Percentiles rank a stretch among this genome's conserved stretches.
Evolutionary conservation across 1,140 invertebrate genomes (phyloP).

Genomic region (Thaumatotibia leucotreta): DNA sequence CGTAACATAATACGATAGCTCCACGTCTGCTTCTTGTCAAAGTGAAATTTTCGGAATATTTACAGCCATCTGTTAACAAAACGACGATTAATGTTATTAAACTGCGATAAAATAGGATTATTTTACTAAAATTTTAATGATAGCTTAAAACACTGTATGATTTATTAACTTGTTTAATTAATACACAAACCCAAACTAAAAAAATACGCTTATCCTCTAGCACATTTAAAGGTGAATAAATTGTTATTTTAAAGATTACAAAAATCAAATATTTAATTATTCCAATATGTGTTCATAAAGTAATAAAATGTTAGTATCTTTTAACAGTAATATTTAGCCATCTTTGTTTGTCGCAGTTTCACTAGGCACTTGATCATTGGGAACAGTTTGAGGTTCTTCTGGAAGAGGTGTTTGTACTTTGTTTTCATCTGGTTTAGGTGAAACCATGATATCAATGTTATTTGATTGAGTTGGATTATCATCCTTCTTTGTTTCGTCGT

Average conservation of each 20-base stretch:
- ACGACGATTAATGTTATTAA: background rate
- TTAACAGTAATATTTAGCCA: background rate
- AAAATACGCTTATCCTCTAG: background rate
- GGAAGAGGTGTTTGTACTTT: background rate
- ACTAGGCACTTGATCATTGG: background rate
- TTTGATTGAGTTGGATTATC: background rate
- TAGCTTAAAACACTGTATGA: background rate
- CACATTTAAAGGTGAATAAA: background rate
- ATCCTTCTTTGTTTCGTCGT: background rate
- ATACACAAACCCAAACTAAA: background rate
- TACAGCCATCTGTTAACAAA: background rate
- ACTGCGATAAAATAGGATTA: background rate
- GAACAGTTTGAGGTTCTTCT: background rate
- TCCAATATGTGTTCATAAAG: background rate
- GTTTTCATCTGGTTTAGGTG: background rate
- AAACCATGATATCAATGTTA: background rate
- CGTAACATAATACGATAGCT: slow-evolving; percentile 7
- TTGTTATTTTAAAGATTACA: slow-evolving; percentile 2
- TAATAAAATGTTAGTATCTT: background rate
- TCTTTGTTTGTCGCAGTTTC: background rate
- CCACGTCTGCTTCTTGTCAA: slow-evolving; percentile 9
- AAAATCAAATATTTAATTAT: background rate
- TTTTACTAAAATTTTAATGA: background rate
- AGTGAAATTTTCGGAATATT: background rate
- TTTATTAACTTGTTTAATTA: background rate